Percentiles rank a stretch among this genome's conserved stretches.
phyloP scores from a whole-genome alignment of 2,888 invertebrate species.

The Nomada goodeniana region DNA sequence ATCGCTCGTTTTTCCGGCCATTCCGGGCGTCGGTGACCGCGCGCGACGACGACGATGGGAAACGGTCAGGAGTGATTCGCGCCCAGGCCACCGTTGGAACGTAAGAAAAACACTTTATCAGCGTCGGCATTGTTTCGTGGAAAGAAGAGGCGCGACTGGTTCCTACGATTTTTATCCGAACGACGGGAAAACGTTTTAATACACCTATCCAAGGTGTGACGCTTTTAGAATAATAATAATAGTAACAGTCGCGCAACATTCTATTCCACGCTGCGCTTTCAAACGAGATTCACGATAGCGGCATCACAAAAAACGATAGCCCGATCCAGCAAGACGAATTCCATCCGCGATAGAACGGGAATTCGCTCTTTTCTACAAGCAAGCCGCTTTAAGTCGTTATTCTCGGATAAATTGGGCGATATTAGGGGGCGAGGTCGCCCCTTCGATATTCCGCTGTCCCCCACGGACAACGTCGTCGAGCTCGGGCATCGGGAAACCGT shows the following conservation, averaged over 20 bases:
- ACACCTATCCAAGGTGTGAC: slow-evolving; percentile 32
- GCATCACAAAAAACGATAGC: background rate
- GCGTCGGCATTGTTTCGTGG: slow-evolving; percentile 39
- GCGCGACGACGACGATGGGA: slow-evolving; percentile 51
- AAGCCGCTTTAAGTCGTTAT: slow-evolving; percentile 56
- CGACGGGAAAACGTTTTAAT: slow-evolving; percentile 46
- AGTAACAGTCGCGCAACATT: too few species aligned
- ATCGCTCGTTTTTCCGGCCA: slow-evolving; percentile 64
- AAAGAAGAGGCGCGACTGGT: slow-evolving; percentile 8
- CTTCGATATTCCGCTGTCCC: slow-evolving; percentile 67
- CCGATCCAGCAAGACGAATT: slow-evolving; percentile 22
- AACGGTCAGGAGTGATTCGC: slow-evolving; percentile 64
- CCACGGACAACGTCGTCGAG: slow-evolving; percentile 46
- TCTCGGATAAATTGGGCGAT: slow-evolving; percentile 66
- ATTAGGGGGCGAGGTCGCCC: slow-evolving; percentile 55
- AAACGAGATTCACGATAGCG: too few species aligned
- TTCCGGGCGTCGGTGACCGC: slow-evolving; percentile 42
- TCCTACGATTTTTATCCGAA: slow-evolving; percentile 9
- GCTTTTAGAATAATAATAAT: background rate
- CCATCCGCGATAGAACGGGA: slow-evolving; percentile 19
- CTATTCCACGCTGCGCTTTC: too few species aligned
- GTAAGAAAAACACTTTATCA: slow-evolving; percentile 62
- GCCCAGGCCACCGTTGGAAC: background rate
- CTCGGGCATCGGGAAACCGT: slow-evolving; percentile 71
- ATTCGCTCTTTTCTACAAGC: slow-evolving; percentile 15